Base-by-base conservation (phyloP, 2,888 invertebrate genomes). In the Asteroscopus sphinx region DNA sequence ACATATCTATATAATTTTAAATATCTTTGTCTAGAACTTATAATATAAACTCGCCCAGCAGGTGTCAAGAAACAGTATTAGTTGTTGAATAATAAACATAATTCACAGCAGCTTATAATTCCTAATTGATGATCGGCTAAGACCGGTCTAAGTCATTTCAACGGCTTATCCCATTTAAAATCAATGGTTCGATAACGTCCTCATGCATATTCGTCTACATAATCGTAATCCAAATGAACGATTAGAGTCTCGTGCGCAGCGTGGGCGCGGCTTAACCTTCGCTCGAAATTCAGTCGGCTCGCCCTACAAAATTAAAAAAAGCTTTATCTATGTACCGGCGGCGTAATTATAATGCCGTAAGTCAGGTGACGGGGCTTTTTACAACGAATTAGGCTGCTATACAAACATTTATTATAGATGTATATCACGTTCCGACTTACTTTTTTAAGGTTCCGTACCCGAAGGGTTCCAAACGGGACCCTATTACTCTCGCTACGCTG, bases 171-270 rank as follows among this genome's bases (percentile, higher is more conserved):
- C 87, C 81, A 88, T 90, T 91, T 80, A 81, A 79, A 86, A 84
- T 83, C 88, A 91, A 91, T 89, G 88, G 82, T 69, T 82, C 83
- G 90, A 89, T 91, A 91, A 87, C 81, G 79, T 80, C 76, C 87
- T 90, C 88, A 89, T 88, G 85, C 86, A 87, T 90, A 90, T 90
- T 89, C 89, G 82, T 88, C 80, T 80, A 82, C 79, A 84, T 89
- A 91, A 90, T 88, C 83, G 84, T 90, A 90, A 91, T 89, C 86
- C 85, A 82, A 90, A 91, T 89, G 90, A 91, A 82, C 89, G 92
- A 92, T 93, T 93, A 92, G 82, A 78, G 84, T 79, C 82, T 66
- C 71, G 82, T 76, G 80, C 80, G 76, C 81, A 71, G 86, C 86
- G 91, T 92, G 85, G 92, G 92, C 82, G 88, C 68, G 85, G 87